Evolutionary conservation across 2,113 vertebrate genomes (phyloP), one percentile per base, ranked within the genome.

Genomic region (Cnemophilus loriae): DNA sequence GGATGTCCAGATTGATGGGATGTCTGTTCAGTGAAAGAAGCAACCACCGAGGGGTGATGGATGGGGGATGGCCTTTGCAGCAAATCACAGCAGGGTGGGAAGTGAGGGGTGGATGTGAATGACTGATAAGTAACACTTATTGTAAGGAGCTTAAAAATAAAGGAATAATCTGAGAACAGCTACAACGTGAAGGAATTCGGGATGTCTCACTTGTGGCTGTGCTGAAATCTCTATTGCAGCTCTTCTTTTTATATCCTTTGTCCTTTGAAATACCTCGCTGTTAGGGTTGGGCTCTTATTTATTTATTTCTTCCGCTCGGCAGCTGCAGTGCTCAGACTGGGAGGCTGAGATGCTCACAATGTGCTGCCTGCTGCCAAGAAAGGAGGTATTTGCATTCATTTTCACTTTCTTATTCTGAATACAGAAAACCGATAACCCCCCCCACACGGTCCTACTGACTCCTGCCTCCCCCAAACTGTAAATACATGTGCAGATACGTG

Each of bases 321-420:
- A 95, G 95, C 92, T 96, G 92, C 83, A 90, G 86, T 39, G 93
- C 90, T 94, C 65, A 46, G 90, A 16, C 85, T 67, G 21, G 84
- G 74, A 80, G 87, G 78, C 88, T 78, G 92, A 71, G 93, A 94
- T 92, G 90, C 95, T 95, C 95, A 93, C 93, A 97, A 92, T 96
- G 92, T 44, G 3, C 84, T 88, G 95, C 85, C 69, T 92, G 88
- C 95, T 97, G 95, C 95, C 96, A 95, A 94, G 96, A 92, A 86
- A 93, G 85, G 86, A 95, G 92, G 83, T 92, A 67, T 94, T 95
- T 92, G 92, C 94, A 95, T 95, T 93, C 73, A 68, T 96, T 96
- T 96, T 96, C 85, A 85, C 92, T 93, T 97, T 90, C 93, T 96
- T 84, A 79, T 42, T 92, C 90, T 53, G 52, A 68, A 89, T 61